Base-by-base conservation (phyloP, 2,113 vertebrate species). In the Pelobates fuscus region DNA sequence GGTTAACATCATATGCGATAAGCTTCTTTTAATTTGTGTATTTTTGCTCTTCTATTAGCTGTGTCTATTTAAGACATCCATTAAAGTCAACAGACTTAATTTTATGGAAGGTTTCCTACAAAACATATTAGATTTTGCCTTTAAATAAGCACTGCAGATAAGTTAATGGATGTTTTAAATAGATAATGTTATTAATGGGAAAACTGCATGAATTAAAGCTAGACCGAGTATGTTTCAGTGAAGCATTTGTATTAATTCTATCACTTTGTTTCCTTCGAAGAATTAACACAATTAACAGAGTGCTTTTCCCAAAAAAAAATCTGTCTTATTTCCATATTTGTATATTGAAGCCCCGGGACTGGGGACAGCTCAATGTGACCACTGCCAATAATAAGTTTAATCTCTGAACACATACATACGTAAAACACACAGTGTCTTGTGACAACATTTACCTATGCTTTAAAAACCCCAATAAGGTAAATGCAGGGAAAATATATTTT, bases 71-170 rank as follows among this genome's bases (percentile, higher is more conserved):
- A 84, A 81, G 78, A 84, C 80, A 83, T 82, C 82, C 79, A 87
- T 84, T 84, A 81, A 69, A 76, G 63, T 84, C 81, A 86, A 80
- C 80, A 82, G 82, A 58, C 65, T 86, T 86, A 82, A 86, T 85
- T 83, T 86, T 86, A 84, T 86, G 82, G 81, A 84, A 84, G 78
- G 82, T 81, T 86, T 87, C 83, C 79, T 83, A 82, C 79, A 80
- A 75, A 83, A 83, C 79, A 80, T 85, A 76, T 78, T 80, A 82
- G 70, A 74, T 79, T 80, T 82, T 73, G 78, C 80, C 80, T 78
- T 77, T 71, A 83, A 85, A 80, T 87, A 82, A 86, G 81, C 73
- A 77, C 37, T 30, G 73, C 73, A 71, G 79, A 80, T 81, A 77
- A 77, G 82, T 85, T 84, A 88, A 86, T 83, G 81, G 78, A 82